phyloP scores from a whole-genome alignment of 2,888 invertebrate genomes.

The Empis livida region DNA sequence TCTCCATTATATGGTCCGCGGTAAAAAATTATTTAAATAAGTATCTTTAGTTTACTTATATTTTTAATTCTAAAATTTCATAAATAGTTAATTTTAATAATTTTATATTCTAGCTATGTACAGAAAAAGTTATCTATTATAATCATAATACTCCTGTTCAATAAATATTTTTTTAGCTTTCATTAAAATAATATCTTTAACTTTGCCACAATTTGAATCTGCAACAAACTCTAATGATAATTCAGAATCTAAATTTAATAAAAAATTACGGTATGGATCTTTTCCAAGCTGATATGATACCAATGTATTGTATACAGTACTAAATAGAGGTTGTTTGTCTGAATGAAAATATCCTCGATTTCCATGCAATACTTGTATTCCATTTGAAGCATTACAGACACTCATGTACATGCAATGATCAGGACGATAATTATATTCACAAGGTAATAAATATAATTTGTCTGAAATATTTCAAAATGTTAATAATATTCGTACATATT shows the following conservation, averaged over 20 bases:
- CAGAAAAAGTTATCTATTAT: background rate
- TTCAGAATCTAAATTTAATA: conserved; percentile 35
- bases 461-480: conserved; percentile 39
- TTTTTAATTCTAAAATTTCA: background rate
- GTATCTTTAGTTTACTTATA: background rate
- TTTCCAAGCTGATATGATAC: conserved; percentile 48
- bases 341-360: conserved; percentile 77
- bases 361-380: conserved; percentile 78
- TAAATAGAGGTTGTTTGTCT: conserved; percentile 75
- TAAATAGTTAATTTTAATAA: background rate
- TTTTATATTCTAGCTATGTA: background rate
- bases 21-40: no score
- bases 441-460: conserved; percentile 65
- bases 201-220: conserved; percentile 51
- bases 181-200: conserved; percentile 41
- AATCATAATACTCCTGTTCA: conserved; percentile 23
- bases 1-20: no score
- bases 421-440: conserved; percentile 82
- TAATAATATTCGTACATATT: background rate
- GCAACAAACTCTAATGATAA: conserved; percentile 42
- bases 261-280: conserved; percentile 48
- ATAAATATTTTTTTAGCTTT: conserved; percentile 34
- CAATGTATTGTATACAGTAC: conserved; percentile 48
- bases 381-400: conserved; percentile 54
- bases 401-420: conserved; percentile 96